Conservation (phyloP, 1,140 invertebrate species). For the Magallana gigas region DNA sequence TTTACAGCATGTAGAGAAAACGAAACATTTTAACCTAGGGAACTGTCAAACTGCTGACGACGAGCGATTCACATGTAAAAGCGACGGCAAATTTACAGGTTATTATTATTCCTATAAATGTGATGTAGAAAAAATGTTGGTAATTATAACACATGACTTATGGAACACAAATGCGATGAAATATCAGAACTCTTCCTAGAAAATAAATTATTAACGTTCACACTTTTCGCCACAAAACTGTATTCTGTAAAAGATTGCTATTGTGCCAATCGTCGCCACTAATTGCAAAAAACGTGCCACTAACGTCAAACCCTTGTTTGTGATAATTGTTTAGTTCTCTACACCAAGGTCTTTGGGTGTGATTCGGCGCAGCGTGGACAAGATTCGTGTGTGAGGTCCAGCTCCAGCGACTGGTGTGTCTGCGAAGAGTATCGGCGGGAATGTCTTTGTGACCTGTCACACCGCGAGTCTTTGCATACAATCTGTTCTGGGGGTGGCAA, state of each 20-base stretch:
- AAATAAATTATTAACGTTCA: no score
- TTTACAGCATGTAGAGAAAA: no score
- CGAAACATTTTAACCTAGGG: no score
- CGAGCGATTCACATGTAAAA: neutral
- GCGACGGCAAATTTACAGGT: neutral
- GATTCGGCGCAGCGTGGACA: neutral
- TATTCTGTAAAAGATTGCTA: no score
- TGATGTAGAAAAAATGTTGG: no score
- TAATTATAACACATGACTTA: no score
- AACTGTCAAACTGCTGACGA: neutral
- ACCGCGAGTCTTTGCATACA: constrained; percentile 25
- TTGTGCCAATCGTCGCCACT: no score
- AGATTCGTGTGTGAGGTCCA: neutral
- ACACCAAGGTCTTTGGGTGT: neutral
- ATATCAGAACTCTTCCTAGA: no score
- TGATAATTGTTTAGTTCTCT: neutral
- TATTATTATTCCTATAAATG: neutral
- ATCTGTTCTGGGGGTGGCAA: constrained; percentile 51
- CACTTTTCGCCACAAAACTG: no score
- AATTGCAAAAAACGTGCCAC: no score
- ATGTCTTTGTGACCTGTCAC: constrained; percentile 51
- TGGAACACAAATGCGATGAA: no score
- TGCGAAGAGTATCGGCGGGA: constrained; percentile 56
- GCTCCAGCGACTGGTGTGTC: constrained; percentile 7
- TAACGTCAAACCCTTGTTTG: neutral